Evolutionary conservation across 2,113 vertebrate genomes (phyloP).

Genomic region (Rostratula benghalensis): DNA sequence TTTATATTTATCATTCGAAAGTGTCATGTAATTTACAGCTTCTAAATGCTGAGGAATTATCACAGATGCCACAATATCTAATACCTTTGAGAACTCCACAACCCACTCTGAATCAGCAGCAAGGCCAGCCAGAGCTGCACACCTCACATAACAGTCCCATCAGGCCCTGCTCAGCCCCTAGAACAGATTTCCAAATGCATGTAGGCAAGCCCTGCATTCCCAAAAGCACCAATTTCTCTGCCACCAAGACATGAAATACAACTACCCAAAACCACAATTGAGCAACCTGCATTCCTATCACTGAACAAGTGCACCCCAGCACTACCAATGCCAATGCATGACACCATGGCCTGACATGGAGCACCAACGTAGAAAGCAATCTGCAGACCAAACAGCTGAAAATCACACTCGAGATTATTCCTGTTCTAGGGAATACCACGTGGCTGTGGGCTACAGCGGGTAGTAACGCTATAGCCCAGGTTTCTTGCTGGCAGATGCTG

Average conservation of each 20-base stretch:
- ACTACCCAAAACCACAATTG: not conserved
- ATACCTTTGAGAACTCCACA: not conserved
- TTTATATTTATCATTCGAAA: not conserved
- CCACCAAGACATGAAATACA: not conserved
- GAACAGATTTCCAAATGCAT: not conserved
- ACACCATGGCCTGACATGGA: rapidly evolving
- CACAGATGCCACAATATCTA: not conserved
- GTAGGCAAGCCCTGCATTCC: not conserved
- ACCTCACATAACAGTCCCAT: rapidly evolving
- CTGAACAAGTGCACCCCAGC: rapidly evolving
- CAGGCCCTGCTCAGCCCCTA: not conserved
- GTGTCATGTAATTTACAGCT: not conserved
- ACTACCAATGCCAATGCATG: rapidly evolving
- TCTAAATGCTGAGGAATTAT: not conserved
- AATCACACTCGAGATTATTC: not conserved
- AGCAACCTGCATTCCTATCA: not conserved
- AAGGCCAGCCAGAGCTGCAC: not conserved
- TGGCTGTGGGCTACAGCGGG: too few species aligned
- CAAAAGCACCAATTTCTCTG: not conserved
- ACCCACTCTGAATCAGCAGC: not conserved
- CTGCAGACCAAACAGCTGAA: not conserved
- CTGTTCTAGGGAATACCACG: not conserved
- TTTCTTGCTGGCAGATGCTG: not conserved
- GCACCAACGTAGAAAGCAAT: rapidly evolving
- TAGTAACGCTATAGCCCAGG: not conserved